Conservation (phyloP, 2,113 vertebrate species). For the Tragelaphus buxtoni region DNA sequence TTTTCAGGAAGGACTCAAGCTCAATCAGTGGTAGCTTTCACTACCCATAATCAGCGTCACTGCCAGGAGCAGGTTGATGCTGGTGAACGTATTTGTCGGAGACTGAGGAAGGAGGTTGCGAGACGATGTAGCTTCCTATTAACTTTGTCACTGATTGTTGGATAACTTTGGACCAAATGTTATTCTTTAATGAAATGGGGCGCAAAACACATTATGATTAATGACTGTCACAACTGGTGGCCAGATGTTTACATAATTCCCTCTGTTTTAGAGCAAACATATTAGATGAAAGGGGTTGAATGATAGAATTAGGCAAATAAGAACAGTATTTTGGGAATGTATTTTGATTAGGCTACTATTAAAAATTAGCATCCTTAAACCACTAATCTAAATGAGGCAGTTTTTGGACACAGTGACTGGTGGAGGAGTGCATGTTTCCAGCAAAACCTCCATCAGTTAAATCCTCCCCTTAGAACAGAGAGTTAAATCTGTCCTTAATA, state of each 20-base stretch:
- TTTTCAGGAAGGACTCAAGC: not conserved
- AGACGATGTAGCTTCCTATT: slow-evolving; percentile 37
- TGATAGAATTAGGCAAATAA: slow-evolving; percentile 56
- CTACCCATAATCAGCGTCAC: not conserved
- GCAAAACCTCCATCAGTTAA: not conserved
- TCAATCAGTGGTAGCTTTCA: not conserved
- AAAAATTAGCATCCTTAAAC: slow-evolving; percentile 31
- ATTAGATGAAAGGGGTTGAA: slow-evolving; percentile 19
- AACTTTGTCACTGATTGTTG: slow-evolving; percentile 58
- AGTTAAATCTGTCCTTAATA: slow-evolving; percentile 32
- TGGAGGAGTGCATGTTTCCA: not conserved
- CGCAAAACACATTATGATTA: slow-evolving; percentile 49
- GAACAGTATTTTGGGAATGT: slow-evolving; percentile 13
- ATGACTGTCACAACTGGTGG: slow-evolving; percentile 59
- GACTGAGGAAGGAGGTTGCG: not conserved
- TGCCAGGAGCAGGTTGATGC: not conserved
- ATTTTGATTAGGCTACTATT: slow-evolving; percentile 51
- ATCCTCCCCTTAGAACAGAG: not conserved
- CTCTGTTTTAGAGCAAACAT: slow-evolving; percentile 49
- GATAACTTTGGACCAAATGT: slow-evolving; percentile 54
- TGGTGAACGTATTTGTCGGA: not conserved
- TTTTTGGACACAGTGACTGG: not conserved
- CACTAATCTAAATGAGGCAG: not conserved
- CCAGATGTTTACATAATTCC: slow-evolving; percentile 65
- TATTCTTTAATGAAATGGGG: slow-evolving; percentile 57